Percentiles rank a stretch among this genome's conserved stretches.
Conservation (phyloP, 2,797 vertebrate genomes). For the Hypotaenidia okinawae region DNA sequence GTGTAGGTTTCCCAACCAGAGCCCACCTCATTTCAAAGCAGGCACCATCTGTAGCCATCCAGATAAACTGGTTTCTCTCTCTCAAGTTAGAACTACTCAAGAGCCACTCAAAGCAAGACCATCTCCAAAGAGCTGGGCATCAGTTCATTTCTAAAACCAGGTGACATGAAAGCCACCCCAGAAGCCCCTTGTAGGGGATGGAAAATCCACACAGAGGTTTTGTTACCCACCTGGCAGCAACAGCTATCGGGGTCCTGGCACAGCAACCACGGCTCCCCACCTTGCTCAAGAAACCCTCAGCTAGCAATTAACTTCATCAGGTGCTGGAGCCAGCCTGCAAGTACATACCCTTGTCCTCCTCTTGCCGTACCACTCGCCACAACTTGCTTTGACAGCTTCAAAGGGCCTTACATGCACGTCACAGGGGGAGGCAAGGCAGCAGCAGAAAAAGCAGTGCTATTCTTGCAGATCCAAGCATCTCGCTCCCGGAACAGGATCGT, state of each 20-base stretch:
- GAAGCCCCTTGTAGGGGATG: background rate
- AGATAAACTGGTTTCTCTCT: background rate
- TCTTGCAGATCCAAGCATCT: background rate
- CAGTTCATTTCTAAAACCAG: background rate
- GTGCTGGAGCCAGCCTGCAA: background rate
- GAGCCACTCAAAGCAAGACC: background rate
- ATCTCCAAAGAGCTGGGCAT: background rate
- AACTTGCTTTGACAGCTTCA: background rate
- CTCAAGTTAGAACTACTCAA: rapidly evolving
- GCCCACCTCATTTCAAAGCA: background rate
- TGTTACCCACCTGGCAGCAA: too few species aligned
- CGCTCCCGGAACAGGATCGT: background rate
- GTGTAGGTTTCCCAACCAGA: background rate
- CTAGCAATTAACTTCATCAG: rapidly evolving
- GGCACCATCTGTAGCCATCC: rapidly evolving
- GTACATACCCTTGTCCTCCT: rapidly evolving
- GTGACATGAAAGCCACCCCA: background rate
- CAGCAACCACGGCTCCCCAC: rapidly evolving
- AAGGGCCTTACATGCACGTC: background rate
- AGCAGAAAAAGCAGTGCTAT: background rate
- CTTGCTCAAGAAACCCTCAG: background rate
- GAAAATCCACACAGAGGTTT: background rate
- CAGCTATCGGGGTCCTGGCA: rapidly evolving
- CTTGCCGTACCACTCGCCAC: rapidly evolving
- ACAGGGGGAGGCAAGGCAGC: background rate